Base-by-base conservation (phyloP, 2,113 vertebrate species). In the Sinocyclocheilus grahami region DNA sequence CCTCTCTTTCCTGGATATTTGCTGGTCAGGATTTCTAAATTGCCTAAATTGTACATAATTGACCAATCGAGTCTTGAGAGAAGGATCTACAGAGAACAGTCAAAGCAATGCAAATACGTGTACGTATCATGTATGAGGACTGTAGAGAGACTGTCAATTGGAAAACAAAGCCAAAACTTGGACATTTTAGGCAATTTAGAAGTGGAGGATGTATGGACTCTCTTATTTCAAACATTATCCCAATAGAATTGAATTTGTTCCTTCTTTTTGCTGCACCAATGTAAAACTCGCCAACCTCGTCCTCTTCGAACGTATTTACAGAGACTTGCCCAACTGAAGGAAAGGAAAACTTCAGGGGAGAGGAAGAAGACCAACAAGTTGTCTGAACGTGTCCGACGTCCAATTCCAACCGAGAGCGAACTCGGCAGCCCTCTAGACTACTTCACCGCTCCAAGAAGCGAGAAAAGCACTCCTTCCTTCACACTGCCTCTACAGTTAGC, bases 391-490 rank as follows among this genome's bases (percentile, higher is more conserved):
- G 81, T 87, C 75, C 42, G 84, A 5, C 90, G 91, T 71, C 92
- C 87, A 20, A 89, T 90, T 84, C 90, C 86, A 48, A 85, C 24
- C n/a, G 79, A 81, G 2, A 20, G n/a, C 3, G 60, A 89, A 87
- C 92, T 93, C 80, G 93, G 95, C 89, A 94, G 93, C 0, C 92
- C 93, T 53, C 96, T 95, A 90, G 95, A 97, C 86, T 94, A 95
- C 0, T 92, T 94, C 30, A 93, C 62, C 88, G 94, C 92, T 8
- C 94, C 92, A 58, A 95, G 92, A 0, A 42, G 86, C 76, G 95
- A 93, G 58, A 94, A 92, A 42, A 95, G 95, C 82, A 93, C 95
- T 0, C 94, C 94, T 1, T 16, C 86, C 20, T 91, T 97, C 86
- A 94, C 94, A 85, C 91, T 96, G 76, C 95, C 95, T 4, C 94